Percentiles rank a stretch among this genome's conserved stretches.
Conservation (phyloP, 2,888 invertebrate species). For the Cylindroiulus punctatus region DNA sequence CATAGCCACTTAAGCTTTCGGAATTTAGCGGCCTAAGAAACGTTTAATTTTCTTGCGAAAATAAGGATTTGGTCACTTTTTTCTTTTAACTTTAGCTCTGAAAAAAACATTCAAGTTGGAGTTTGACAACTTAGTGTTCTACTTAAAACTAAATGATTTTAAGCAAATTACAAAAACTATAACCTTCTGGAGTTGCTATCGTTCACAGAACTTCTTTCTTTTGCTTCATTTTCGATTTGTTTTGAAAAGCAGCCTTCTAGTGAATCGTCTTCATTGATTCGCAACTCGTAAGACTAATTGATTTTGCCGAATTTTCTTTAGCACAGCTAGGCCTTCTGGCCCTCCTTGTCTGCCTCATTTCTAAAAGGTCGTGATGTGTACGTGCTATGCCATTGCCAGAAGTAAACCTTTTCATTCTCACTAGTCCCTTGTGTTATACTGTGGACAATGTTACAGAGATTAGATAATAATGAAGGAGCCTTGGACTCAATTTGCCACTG, state of each 20-base stretch:
- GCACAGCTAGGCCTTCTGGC: background rate
- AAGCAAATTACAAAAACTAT: background rate
- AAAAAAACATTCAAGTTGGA: background rate
- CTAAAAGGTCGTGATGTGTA: background rate
- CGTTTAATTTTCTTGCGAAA: background rate
- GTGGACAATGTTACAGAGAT: conserved; percentile 10
- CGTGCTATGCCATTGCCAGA: background rate
- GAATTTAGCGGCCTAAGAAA: background rate
- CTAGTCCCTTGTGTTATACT: conserved; percentile 10
- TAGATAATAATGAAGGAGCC: conserved; percentile 11
- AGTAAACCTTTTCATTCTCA: conserved; percentile 2
- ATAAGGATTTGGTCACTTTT: background rate
- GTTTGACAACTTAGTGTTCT: background rate
- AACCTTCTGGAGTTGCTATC: background rate
- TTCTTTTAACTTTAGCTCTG: too few relatives aligned
- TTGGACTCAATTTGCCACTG: conserved; percentile 18
- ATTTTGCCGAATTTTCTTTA: background rate
- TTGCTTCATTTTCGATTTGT: background rate
- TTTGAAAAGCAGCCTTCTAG: background rate
- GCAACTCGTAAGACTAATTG: conserved; percentile 11
- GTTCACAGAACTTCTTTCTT: background rate
- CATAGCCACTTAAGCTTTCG: background rate
- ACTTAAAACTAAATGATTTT: background rate
- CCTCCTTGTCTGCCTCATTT: background rate
- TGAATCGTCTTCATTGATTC: background rate